Conservation (phyloP, 2,113 vertebrate genomes). For the Stictonetta naevosa region DNA sequence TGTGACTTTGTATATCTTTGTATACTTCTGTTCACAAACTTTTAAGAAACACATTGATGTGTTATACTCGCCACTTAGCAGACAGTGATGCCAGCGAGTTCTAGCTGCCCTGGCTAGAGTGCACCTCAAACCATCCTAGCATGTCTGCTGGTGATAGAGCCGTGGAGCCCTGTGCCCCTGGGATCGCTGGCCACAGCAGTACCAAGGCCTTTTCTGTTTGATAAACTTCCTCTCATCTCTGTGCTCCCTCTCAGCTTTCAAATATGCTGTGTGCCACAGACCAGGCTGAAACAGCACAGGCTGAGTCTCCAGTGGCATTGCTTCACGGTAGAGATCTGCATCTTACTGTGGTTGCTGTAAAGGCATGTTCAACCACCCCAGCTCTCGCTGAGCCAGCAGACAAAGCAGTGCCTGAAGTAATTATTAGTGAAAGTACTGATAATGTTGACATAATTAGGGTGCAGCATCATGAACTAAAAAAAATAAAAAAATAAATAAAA, state of each 20-base stretch:
- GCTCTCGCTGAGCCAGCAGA: not conserved
- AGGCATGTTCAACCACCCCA: not conserved
- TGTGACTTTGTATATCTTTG: not conserved
- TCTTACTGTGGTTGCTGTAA: not conserved
- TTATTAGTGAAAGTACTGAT: not conserved
- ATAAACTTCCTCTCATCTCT: not conserved
- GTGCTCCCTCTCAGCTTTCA: not conserved
- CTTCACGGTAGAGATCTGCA: not conserved
- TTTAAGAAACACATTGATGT: not conserved
- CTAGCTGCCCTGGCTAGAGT: not conserved
- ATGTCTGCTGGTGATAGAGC: not conserved
- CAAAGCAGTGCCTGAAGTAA: not conserved
- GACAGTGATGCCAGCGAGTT: not conserved
- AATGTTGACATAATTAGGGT: not conserved
- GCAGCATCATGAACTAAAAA: not conserved
- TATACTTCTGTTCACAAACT: not conserved
- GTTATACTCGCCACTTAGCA: not conserved
- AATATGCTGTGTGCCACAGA: not conserved
- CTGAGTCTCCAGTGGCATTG: not conserved
- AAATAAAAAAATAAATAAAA: not conserved
- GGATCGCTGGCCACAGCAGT: not conserved
- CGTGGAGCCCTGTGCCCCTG: not conserved
- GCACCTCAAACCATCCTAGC: not conserved
- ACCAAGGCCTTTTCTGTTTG: not conserved
- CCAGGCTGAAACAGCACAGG: not conserved